Evolutionary conservation across 2,113 vertebrate species (phyloP), one percentile per base, ranked within the genome.

Genomic region (Morone saxatilis): DNA sequence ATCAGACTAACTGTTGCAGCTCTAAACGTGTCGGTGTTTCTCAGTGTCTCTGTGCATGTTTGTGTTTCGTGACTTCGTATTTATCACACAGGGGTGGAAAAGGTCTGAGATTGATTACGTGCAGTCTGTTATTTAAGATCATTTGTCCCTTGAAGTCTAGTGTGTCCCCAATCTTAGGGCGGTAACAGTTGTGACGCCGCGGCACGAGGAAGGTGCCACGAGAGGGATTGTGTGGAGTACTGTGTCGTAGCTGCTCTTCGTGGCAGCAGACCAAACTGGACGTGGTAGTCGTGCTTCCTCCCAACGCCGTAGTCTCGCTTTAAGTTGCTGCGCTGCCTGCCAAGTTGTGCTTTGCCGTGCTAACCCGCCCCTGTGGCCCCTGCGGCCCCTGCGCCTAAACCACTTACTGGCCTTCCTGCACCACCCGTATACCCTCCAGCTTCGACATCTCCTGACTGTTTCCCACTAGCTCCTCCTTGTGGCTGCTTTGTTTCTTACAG

Each of bases 331-430:
- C 61, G 71, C 90, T 87, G 90, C 89, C 90, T 93, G 91, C 90
- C 82, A 83, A 88, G 81, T 87, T 86, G 88, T 76, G 93, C 93
- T 92, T 94, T 82, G 91, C 93, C 74, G 83, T 91, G 89, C 91
- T 93, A 91, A 93, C 90, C 85, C 48, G 86, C 84, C 86, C 76
- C 80, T 68, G 68, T 57, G 76, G 71, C 31, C 31, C 66, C 76
- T 66, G 74, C 31, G 80, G 68, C 79, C 86, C 83, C 74, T 77
- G 78, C 14, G 5, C 83, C 87, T 84, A 86, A 89, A 88, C 81
- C 85, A 84, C 88, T 85, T 73, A 86, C 91, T 71, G 77, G 87
- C 84, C 75, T 79, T 75, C 66, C 88, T 84, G 78, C 91, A 79
- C 82, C 73, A 25, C 88, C 84, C 84, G 60, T 80, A 31, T 76